Percentiles rank a stretch among this genome's conserved stretches.
phyloP scores from a whole-genome alignment of 2,113 vertebrate genomes.

The Morone saxatilis region DNA sequence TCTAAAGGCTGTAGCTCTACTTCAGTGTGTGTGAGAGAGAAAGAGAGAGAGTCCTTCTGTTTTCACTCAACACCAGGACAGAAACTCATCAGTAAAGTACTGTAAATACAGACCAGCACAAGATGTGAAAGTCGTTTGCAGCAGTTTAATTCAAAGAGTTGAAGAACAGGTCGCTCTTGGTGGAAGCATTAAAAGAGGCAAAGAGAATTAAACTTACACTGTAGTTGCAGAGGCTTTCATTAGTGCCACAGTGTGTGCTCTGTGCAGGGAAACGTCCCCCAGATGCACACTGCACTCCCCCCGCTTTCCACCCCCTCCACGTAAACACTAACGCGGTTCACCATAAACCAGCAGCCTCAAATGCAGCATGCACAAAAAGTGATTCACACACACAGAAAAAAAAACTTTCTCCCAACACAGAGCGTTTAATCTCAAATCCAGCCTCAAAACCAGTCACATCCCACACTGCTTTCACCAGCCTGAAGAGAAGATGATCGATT shows the following conservation, averaged over 20 bases:
- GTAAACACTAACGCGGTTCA: slow-evolving; percentile 77
- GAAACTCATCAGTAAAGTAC: slow-evolving; percentile 24
- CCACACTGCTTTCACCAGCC: neutral
- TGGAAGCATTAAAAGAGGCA: neutral
- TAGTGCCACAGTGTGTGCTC: slow-evolving; percentile 48
- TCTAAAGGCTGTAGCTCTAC: neutral
- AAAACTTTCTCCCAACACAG: neutral
- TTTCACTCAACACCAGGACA: slow-evolving; percentile 16
- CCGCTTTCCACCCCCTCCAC: slow-evolving; percentile 79
- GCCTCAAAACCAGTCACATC: neutral
- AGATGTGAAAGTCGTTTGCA: neutral
- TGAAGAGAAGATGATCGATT: neutral
- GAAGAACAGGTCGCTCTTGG: neutral
- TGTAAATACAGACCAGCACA: neutral
- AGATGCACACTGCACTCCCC: slow-evolving; percentile 74
- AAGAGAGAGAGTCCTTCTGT: neutral
- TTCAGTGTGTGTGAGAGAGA: neutral
- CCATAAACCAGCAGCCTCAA: slow-evolving; percentile 32
- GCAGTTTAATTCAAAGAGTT: neutral
- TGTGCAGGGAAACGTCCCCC: slow-evolving; percentile 68
- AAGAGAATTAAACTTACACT: neutral
- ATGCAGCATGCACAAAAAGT: neutral
- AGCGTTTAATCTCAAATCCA: neutral
- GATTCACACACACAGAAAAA: neutral
- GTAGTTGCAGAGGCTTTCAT: slow-evolving; percentile 32